Evolutionary conservation across 2,888 invertebrate genomes (phyloP).

Genomic region (Perdita meconis): DNA sequence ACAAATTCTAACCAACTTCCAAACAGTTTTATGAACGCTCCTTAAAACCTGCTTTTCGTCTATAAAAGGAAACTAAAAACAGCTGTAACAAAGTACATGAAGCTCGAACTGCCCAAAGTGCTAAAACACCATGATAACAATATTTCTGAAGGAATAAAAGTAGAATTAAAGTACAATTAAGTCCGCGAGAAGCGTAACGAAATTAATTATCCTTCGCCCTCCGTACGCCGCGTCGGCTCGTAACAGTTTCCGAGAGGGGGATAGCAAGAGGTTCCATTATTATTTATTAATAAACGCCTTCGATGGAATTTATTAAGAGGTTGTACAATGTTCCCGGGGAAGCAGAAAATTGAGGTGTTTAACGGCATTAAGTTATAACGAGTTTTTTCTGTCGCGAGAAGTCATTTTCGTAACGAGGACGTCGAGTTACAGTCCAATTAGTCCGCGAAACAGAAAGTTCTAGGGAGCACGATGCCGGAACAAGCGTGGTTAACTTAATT

Average conservation of each 20-base stretch:
- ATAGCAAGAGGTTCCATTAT: too few relatives aligned
- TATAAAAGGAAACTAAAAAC: too few relatives aligned
- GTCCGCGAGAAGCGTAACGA: too few relatives aligned
- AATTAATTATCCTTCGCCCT: too few relatives aligned
- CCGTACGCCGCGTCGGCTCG: too few relatives aligned
- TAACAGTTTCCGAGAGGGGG: too few relatives aligned
- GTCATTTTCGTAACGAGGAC: constrained; percentile 12
- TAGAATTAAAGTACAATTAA: background rate
- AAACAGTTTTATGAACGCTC: too few relatives aligned
- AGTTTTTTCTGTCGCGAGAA: constrained; percentile 2
- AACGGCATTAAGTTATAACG: constrained; percentile 28
- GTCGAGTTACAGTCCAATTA: constrained; percentile 42
- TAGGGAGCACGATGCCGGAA: background rate
- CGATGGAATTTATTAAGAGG: background rate
- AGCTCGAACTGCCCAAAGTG: too few relatives aligned
- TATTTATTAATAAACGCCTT: background rate
- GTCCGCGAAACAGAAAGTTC: constrained; percentile 8
- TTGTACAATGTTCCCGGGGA: background rate
- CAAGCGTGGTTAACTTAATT: constrained; percentile 16
- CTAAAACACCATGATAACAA: background rate
- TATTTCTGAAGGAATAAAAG: too few relatives aligned
- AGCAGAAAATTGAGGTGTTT: constrained; percentile 5
- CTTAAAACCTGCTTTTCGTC: too few relatives aligned
- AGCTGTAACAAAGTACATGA: too few relatives aligned
- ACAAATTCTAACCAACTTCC: too few relatives aligned